Percentiles rank a stretch among this genome's conserved stretches.
Conservation (phyloP, 1,140 invertebrate genomes). For the Medauroidea extradentata region DNA sequence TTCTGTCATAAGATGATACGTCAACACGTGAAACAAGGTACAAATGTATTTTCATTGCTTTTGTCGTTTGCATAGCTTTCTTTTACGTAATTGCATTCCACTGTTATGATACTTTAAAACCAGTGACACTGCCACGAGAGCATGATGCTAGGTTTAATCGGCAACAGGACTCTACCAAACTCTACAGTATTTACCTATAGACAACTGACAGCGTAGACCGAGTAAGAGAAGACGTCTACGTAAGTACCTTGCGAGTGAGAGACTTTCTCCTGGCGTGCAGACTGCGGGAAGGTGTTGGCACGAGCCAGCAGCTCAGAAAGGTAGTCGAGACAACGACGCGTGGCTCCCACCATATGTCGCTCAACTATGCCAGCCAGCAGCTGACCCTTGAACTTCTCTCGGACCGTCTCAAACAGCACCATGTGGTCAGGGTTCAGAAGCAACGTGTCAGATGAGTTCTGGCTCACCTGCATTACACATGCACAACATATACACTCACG, state of each 20-base stretch:
- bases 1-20: too few species aligned
- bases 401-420: conserved; percentile 74
- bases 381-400: conserved; percentile 79
- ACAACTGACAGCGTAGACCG: too few species aligned
- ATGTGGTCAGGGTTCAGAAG: conserved; percentile 63
- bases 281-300: conserved; percentile 14
- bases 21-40: too few species aligned
- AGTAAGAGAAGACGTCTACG: too few species aligned
- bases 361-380: conserved; percentile 69
- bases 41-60: too few species aligned
- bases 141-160: too few species aligned
- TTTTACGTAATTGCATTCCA: too few species aligned
- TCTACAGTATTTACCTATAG: too few species aligned
- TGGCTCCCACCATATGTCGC: conserved; percentile 55
- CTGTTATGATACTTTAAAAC: too few species aligned
- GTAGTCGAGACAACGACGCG: conserved; percentile 48
- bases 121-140: too few species aligned
- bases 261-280: background rate
- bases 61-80: too few species aligned
- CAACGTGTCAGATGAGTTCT: conserved; percentile 66
- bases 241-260: background rate
- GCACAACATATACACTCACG: conserved; percentile 65
- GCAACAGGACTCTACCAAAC: too few species aligned
- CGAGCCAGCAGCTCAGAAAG: conserved; percentile 27
- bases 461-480: conserved; percentile 66